Percentiles rank a stretch among this genome's conserved stretches.
Evolutionary conservation across 1,140 invertebrate species (phyloP).

Genomic region (Brachionus calyciflorus): DNA sequence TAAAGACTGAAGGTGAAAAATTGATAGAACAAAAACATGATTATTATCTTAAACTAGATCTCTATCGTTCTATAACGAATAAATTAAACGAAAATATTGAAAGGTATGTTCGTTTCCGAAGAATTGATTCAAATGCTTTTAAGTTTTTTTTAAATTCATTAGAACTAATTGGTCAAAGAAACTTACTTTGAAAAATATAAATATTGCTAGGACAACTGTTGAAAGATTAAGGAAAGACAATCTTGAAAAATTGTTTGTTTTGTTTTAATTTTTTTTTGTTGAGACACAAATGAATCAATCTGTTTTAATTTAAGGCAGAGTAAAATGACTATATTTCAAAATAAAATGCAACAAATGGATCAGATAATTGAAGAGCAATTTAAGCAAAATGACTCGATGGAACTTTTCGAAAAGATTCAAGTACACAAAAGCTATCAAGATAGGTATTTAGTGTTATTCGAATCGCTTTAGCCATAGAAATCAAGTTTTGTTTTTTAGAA

Average conservation of each 20-base stretch:
- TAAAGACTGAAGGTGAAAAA: too few species aligned
- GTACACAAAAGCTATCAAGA: background rate
- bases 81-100: too few species aligned
- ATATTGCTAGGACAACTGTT: background rate
- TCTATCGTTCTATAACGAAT: too few species aligned
- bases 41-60: too few species aligned
- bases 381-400: background rate
- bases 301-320: background rate
- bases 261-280: background rate
- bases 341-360: background rate
- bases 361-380: background rate
- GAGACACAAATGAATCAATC: too few species aligned
- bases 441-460: background rate
- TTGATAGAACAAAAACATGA: too few species aligned
- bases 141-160: too few species aligned
- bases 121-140: too few species aligned
- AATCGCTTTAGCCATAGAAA: too few species aligned
- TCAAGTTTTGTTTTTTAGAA: background rate
- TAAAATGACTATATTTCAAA: too few species aligned
- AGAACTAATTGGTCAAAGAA: background rate
- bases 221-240: background rate
- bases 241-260: constrained; percentile 2
- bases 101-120: too few species aligned
- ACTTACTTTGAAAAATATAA: background rate
- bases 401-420: background rate